Conservation (phyloP, 2,113 vertebrate species). For the Urocolius indicus region DNA sequence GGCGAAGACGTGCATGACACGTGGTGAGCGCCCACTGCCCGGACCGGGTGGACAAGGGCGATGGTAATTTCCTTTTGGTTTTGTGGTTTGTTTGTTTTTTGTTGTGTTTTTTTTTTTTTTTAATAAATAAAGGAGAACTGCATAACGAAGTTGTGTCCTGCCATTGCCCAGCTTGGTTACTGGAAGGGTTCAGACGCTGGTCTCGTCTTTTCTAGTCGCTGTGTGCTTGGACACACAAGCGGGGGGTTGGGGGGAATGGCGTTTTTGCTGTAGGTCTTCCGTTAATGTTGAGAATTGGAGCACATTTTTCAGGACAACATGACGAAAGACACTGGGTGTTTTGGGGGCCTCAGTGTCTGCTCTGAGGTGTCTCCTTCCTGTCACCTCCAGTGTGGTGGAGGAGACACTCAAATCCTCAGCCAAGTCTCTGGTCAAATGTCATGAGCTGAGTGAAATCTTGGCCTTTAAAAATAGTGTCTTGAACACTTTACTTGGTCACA, state of each 20-base stretch:
- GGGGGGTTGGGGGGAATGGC: fast-evolving
- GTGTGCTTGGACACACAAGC: fast-evolving
- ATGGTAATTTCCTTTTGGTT: neutral
- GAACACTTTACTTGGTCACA: neutral
- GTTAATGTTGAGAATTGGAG: neutral
- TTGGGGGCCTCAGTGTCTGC: neutral
- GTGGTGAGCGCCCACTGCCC: neutral
- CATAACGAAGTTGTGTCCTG: fast-evolving
- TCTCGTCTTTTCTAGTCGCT: neutral
- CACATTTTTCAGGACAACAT: neutral
- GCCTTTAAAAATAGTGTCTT: neutral
- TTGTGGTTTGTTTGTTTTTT: too few species aligned
- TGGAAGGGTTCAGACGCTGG: neutral
- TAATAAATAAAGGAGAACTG: neutral
- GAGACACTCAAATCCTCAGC: neutral
- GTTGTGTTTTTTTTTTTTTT: neutral
- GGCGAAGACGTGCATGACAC: fast-evolving
- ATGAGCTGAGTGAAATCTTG: neutral
- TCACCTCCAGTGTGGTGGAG: neutral
- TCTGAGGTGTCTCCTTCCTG: neutral
- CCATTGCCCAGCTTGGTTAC: neutral
- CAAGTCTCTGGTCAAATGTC: neutral
- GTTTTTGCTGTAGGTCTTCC: neutral
- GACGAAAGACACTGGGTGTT: fast-evolving
- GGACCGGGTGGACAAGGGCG: fast-evolving